Evolutionary conservation across 2,888 invertebrate genomes (phyloP).

Genomic region (Disparrhopalites patrizii): DNA sequence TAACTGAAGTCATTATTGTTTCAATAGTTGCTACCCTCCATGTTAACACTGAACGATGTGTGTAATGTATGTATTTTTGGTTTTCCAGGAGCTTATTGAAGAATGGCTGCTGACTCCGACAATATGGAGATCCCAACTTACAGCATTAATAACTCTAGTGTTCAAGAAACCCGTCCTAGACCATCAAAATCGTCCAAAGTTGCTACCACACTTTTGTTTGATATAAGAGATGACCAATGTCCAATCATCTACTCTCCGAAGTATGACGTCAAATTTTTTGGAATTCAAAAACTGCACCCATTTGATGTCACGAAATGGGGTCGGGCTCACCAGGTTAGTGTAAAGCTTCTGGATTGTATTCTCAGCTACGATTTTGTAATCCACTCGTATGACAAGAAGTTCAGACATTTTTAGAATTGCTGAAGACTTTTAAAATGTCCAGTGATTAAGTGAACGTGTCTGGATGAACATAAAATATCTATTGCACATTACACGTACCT

Average conservation of each 20-base stretch:
- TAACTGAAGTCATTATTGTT: too few relatives aligned
- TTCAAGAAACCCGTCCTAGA: background rate
- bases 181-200: background rate
- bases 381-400: too few relatives aligned
- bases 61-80: background rate
- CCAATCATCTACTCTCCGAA: slow-evolving; percentile 73
- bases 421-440: slow-evolving; percentile 21
- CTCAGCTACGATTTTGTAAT: too few relatives aligned
- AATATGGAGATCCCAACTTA: background rate
- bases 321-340: slow-evolving; percentile 63
- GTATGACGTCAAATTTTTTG: slow-evolving; percentile 76
- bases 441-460: too few relatives aligned
- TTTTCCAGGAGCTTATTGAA: background rate
- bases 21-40: background rate
- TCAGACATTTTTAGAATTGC: background rate
- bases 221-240: slow-evolving; percentile 57
- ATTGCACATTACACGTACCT: background rate
- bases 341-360: background rate
- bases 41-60: background rate
- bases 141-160: too few relatives aligned
- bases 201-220: slow-evolving; percentile 25
- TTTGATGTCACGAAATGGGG: slow-evolving; percentile 87
- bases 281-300: slow-evolving; percentile 78
- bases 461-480: too few relatives aligned
- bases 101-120: background rate